Conservation (phyloP, 2,888 invertebrate species). For the Noctua comes region DNA sequence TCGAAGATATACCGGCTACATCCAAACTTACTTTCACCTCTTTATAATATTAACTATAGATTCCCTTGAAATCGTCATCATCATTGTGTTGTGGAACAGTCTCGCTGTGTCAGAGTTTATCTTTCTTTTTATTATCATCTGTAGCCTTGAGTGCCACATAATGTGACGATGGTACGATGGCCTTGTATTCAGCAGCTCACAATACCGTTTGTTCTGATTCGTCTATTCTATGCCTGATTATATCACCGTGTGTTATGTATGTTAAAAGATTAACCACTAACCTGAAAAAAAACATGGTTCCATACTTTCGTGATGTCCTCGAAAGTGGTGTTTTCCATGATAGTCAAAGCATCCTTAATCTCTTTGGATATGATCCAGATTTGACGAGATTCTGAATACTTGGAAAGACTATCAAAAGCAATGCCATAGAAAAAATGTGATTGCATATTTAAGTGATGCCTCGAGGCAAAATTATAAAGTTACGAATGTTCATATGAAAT, state of each 20-base stretch:
- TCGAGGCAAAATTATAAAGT: not conserved
- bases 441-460: not conserved
- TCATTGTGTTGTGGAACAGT: conserved; percentile 14
- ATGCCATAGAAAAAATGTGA: not conserved
- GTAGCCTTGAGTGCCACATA: conserved; percentile 1
- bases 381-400: not conserved
- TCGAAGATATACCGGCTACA: not conserved
- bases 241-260: not conserved
- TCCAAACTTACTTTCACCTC: not conserved
- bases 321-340: not conserved
- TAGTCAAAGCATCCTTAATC: not conserved
- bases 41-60: not conserved
- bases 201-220: conserved; percentile 24
- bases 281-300: not conserved
- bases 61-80: conserved; percentile 15
- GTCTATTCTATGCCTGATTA: conserved; percentile 14
- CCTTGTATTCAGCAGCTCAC: conserved; percentile 12
- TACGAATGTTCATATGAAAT: not conserved
- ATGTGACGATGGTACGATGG: not conserved
- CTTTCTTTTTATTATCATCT: conserved; percentile 8
- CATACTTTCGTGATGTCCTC: not conserved
- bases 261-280: not conserved
- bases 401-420: not conserved
- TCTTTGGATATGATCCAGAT: not conserved
- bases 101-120: conserved; percentile 5